These are phyloP conservation scores for Musca vetustissima DNA, from an alignment of 1,140 invertebrate species.

Conservation along the genomic window DNA sequence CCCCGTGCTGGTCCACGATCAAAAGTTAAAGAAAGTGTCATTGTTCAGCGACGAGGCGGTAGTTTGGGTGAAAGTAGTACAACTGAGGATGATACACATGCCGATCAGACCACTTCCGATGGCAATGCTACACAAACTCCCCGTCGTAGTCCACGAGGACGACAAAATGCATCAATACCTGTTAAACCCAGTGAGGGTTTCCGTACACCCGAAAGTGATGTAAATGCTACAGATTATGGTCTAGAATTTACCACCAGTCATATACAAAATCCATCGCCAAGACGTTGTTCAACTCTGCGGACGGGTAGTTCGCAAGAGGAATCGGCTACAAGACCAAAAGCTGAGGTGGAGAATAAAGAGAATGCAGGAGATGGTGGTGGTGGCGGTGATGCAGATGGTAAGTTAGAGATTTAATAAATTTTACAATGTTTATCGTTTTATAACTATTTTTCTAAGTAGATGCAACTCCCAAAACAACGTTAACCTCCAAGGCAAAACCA, in stretches of 20 bases:
- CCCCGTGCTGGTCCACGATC: too few species aligned
- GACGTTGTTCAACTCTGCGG: neutral
- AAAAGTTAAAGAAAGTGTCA: neutral
- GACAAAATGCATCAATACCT: too few species aligned
- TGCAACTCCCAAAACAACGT: neutral
- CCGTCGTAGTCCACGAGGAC: too few species aligned
- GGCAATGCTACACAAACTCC: neutral
- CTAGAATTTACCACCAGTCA: conserved; percentile 38
- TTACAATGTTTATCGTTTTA: neutral
- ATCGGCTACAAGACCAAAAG: neutral
- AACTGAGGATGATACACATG: neutral
- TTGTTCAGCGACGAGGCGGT: too few species aligned
- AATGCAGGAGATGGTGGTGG: neutral
- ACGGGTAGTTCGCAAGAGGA: conserved; percentile 1
- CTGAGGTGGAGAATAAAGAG: neutral
- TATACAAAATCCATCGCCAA: neutral
- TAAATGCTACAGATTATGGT: conserved; percentile 40
- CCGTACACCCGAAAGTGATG: conserved; percentile 26
- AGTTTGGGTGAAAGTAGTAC: neutral
- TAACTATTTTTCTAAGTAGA: neutral
- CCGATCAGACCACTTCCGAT: neutral
- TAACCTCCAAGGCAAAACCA: neutral
- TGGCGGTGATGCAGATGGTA: neutral
- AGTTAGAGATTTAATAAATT: neutral
- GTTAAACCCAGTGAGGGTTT: neutral